Base-by-base conservation (phyloP, 2,888 invertebrate species). In the Electrophaes corylata region DNA sequence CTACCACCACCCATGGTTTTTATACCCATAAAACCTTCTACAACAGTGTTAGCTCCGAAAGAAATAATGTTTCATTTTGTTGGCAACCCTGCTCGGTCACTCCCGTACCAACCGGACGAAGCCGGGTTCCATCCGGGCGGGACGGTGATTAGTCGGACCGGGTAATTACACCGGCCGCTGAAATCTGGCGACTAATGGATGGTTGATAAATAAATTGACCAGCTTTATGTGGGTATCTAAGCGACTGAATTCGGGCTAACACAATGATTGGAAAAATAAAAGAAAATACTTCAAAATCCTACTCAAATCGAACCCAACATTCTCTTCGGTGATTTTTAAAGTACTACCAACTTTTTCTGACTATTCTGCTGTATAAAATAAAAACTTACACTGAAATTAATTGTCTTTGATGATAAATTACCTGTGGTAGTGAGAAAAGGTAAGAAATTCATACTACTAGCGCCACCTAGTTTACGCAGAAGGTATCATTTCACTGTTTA, bases 91-190 rank as follows among this genome's bases (percentile, higher is more conserved):
- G 14, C 14, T 5, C 18, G 18, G 20, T 19, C 19, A 64, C 64
- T 8, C 26, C 3, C 26, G 10, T 4, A 1, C 6, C 5, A 10
- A 3, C 20, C 5, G 20, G 5, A 3, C 20, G 26, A 29, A 26
- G 6, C 26, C 40, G 37, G 51, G 53, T 14, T 5, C 49, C 41
- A 26, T 31, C 56, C 57, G 64, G 66, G 39, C 52, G 54, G 37
- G 40, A 52, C 52, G 65, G 66, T 69, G 70, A 74, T 73, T 71
- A 67, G 58, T 52, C 48, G 45, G 39, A 48, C 51, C 45, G 71
- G 58, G 69, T 72, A 78, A 74, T 78, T 71, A 65, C 49, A 33
- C 43, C 16, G 33, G 47, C 51, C 50, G 16, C 29, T 45, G 45
- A 31, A 31, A 18, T 35, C 43, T 35, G 45, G 45, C 45, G 45